A percentile compares a stretch with the other conserved stretches of the same genome.
Conservation (phyloP, 2,888 invertebrate species). For the Lobophora halterata region DNA sequence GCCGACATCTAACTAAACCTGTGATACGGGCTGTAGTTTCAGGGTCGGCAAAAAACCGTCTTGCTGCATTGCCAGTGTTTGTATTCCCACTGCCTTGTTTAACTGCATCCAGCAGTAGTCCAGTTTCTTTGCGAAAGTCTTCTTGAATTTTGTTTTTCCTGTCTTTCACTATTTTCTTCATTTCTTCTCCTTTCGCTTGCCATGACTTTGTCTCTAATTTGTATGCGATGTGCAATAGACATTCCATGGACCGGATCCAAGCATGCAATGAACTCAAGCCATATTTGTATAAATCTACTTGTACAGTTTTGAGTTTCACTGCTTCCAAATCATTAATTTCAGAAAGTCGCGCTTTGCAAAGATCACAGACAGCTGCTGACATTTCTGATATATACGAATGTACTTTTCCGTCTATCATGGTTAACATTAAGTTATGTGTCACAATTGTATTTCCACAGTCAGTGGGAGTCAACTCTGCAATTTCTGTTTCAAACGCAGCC, state of each 20-base stretch:
- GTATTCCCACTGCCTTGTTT: no score
- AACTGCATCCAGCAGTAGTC: no score
- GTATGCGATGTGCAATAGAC: no score
- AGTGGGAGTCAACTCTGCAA: neutral
- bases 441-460: neutral
- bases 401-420: slow-evolving; percentile 2
- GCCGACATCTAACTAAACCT: no score
- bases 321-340: slow-evolving; percentile 9
- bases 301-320: neutral
- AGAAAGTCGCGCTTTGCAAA: slow-evolving; percentile 9
- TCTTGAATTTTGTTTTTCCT: no score
- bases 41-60: no score
- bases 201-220: no score
- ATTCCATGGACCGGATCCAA: slow-evolving; percentile 13
- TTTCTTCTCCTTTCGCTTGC: no score
- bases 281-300: slow-evolving; percentile 2
- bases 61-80: no score
- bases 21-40: no score
- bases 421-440: neutral
- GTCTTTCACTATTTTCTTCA: no score
- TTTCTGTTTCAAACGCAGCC: neutral
- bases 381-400: neutral
- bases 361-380: slow-evolving; percentile 1
- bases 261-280: slow-evolving; percentile 14
- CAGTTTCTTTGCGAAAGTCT: no score